Conservation (phyloP, 2,888 invertebrate genomes). For the Polyploca ridens region DNA sequence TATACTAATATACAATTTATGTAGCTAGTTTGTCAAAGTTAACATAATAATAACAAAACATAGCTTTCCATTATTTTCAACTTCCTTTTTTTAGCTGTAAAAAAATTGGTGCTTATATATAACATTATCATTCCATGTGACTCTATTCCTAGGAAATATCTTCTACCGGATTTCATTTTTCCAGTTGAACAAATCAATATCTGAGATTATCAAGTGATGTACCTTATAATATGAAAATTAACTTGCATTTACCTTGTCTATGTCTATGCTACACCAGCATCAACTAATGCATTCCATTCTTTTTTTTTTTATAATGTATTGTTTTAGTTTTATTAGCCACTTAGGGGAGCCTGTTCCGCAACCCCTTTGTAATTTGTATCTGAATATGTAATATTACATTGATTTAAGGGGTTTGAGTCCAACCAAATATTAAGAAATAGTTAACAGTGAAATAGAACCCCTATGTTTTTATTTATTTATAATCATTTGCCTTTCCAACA, state of each 20-base stretch:
- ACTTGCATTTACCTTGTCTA: constrained; percentile 38
- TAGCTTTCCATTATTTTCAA: constrained; percentile 5
- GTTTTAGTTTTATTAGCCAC: constrained; percentile 48
- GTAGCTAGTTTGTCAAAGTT: constrained; percentile 9
- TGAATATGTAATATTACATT: background rate
- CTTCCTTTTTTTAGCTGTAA: constrained; percentile 7
- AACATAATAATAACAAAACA: background rate
- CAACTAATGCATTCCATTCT: constrained; percentile 67
- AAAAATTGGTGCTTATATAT: constrained; percentile 10
- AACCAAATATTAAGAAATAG: constrained; percentile 14
- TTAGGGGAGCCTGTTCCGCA: constrained; percentile 16
- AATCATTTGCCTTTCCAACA: constrained; percentile 27
- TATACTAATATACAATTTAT: background rate
- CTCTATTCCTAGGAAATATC: constrained; percentile 1
- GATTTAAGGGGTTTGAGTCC: too few species aligned
- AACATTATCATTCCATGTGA: constrained; percentile 9
- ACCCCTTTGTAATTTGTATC: background rate
- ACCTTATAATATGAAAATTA: constrained; percentile 18
- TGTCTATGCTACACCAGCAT: constrained; percentile 33
- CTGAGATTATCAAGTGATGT: constrained; percentile 12
- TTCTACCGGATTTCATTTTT: background rate
- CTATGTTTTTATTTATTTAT: constrained; percentile 37
- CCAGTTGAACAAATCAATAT: background rate
- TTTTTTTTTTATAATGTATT: constrained; percentile 34
- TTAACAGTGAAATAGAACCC: background rate